phyloP scores from a whole-genome alignment of 1,140 invertebrate species.

The Heliconius eleuchia region DNA sequence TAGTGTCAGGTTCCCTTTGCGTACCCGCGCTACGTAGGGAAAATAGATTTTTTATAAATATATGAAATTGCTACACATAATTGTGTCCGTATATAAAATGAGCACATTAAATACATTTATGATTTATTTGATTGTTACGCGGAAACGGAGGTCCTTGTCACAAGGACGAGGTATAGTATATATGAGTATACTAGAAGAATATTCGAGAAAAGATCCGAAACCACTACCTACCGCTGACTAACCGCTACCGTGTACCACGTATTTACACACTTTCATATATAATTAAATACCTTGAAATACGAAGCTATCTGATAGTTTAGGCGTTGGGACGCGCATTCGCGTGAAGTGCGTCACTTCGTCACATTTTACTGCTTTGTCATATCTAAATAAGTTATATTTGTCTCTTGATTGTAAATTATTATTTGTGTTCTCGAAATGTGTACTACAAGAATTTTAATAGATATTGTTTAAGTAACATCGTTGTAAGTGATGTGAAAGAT shows the following conservation, averaged over 20 bases:
- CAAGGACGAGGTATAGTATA: neutral
- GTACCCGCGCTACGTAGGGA: too few relatives aligned
- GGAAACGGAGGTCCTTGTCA: neutral
- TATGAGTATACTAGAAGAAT: neutral
- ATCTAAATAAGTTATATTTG: neutral
- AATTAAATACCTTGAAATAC: neutral
- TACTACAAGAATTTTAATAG: neutral
- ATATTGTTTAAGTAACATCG: neutral
- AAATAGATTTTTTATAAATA: too few relatives aligned
- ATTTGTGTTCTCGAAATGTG: neutral
- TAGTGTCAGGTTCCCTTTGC: too few relatives aligned
- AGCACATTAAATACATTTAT: neutral
- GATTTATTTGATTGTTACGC: conserved; percentile 4
- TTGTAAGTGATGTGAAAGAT: too few relatives aligned
- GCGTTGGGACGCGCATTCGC: neutral
- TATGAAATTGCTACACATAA: too few relatives aligned
- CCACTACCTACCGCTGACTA: neutral
- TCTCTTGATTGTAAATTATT: conserved; percentile 19
- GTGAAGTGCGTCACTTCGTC: neutral
- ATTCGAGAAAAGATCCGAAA: neutral
- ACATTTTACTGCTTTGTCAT: neutral
- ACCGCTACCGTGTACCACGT: neutral
- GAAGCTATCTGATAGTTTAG: neutral
- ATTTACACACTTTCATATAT: neutral
- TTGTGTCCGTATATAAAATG: too few relatives aligned